These are phyloP conservation scores for Rhineura floridana DNA, from an alignment of 2,113 vertebrate species.

Conservation along the genomic window DNA sequence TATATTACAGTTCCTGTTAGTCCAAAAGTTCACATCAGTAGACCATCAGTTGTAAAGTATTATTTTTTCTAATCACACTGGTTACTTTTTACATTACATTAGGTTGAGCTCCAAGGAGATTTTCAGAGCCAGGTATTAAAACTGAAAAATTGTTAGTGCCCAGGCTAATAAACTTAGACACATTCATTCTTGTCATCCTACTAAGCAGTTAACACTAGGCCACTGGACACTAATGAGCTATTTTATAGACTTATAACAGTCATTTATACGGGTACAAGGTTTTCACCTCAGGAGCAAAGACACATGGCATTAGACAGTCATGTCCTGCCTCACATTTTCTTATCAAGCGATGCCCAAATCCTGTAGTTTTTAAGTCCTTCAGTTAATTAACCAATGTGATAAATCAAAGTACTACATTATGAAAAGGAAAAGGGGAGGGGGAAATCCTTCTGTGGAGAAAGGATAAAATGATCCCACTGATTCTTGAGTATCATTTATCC, in stretches of 20 bases:
- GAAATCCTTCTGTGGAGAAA: not conserved
- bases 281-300: not conserved
- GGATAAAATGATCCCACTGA: not conserved
- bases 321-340: constrained; percentile 25
- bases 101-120: constrained; percentile 36
- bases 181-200: constrained; percentile 20
- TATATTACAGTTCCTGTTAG: constrained; percentile 19
- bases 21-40: constrained; percentile 17
- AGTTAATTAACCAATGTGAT: constrained; percentile 4
- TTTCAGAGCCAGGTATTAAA: constrained; percentile 33
- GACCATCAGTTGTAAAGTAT: constrained; percentile 29
- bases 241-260: constrained; percentile 29
- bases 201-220: constrained; percentile 14
- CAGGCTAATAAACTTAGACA: constrained; percentile 38
- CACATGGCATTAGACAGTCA: not conserved
- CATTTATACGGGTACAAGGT: constrained; percentile 13
- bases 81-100: not conserved
- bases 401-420: not conserved
- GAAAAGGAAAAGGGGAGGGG: not conserved
- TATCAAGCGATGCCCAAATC: not conserved
- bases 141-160: constrained; percentile 13
- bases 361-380: not conserved
- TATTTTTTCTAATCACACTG: constrained; percentile 48
- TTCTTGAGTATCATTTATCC: constrained; percentile 9
- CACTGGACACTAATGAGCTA: constrained; percentile 29